A percentile compares a stretch with the other conserved stretches of the same genome.
Evolutionary conservation across 2,888 invertebrate species (phyloP).

Genomic region (Ctena decussata): DNA sequence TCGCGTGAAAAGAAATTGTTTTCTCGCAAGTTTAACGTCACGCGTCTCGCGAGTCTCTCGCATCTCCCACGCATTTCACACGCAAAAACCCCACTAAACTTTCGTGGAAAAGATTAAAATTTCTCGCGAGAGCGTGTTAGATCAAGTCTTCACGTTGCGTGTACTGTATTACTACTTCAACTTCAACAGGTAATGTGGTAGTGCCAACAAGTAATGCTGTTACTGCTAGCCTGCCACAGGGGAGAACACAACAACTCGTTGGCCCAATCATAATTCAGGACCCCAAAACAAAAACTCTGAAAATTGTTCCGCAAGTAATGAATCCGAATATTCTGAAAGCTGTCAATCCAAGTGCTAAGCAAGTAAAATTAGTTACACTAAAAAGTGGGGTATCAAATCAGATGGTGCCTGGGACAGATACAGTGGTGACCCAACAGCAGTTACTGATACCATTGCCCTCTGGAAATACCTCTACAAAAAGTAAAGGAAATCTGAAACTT

Average conservation of each 20-base stretch:
- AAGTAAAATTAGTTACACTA: background rate
- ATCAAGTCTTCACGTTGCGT: too few species aligned
- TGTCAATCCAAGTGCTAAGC: background rate
- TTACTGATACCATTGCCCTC: background rate
- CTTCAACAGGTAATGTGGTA: conserved; percentile 65
- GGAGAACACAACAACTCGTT: conserved; percentile 28
- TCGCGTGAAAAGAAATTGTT: too few species aligned
- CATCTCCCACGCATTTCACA: too few species aligned
- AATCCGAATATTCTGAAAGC: background rate
- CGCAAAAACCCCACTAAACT: too few species aligned
- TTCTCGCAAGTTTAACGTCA: too few species aligned
- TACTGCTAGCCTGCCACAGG: conserved; percentile 72
- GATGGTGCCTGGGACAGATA: background rate
- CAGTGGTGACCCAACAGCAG: background rate
- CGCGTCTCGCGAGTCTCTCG: too few species aligned
- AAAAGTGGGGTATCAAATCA: background rate
- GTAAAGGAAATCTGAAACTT: background rate
- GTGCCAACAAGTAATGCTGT: conserved; percentile 59
- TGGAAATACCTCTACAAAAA: background rate
- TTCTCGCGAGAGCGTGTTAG: too few species aligned
- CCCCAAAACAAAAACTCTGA: background rate
- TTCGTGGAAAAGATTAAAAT: too few species aligned
- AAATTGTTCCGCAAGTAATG: background rate
- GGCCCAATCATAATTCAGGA: conserved; percentile 22
- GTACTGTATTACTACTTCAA: conserved; percentile 56